Evolutionary conservation across 2,888 invertebrate genomes (phyloP).

Genomic region (Didymodactylos carnosus): DNA sequence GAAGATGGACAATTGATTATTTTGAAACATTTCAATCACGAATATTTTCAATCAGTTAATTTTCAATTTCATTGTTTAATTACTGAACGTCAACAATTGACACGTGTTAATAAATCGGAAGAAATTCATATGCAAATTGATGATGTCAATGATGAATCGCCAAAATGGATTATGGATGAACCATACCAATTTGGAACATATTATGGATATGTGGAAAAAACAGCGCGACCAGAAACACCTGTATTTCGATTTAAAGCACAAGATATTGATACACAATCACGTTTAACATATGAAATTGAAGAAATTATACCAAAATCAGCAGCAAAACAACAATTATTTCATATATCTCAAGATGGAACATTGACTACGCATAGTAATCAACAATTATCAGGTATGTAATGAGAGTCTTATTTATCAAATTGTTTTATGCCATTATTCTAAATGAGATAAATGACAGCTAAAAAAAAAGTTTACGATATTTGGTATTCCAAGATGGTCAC

Average conservation of each 20-base stretch:
- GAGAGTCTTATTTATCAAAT: too few relatives aligned
- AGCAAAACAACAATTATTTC: background rate
- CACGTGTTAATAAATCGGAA: background rate
- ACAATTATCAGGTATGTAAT: too few relatives aligned
- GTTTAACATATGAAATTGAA: background rate
- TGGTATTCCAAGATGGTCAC: too few relatives aligned
- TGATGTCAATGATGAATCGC: slow-evolving; percentile 13
- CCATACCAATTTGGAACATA: slow-evolving; percentile 1
- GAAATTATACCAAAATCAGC: too few relatives aligned
- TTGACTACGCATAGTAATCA: background rate
- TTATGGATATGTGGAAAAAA: background rate
- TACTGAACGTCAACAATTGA: background rate
- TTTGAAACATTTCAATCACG: background rate
- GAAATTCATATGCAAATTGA: background rate
- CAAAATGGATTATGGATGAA: slow-evolving; percentile 12
- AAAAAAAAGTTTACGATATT: too few relatives aligned
- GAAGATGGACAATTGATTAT: background rate
- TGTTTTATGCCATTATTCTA: too few relatives aligned
- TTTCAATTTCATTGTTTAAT: slow-evolving; percentile 1
- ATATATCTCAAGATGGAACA: background rate
- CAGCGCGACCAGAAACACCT: background rate
- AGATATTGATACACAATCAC: background rate
- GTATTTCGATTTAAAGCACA: background rate
- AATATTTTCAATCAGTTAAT: background rate
- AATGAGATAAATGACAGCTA: too few relatives aligned